A percentile compares a stretch with the other conserved stretches of the same genome.
Evolutionary conservation across 1,140 invertebrate species (phyloP).

Genomic region (Conopomorpha cramerella): DNA sequence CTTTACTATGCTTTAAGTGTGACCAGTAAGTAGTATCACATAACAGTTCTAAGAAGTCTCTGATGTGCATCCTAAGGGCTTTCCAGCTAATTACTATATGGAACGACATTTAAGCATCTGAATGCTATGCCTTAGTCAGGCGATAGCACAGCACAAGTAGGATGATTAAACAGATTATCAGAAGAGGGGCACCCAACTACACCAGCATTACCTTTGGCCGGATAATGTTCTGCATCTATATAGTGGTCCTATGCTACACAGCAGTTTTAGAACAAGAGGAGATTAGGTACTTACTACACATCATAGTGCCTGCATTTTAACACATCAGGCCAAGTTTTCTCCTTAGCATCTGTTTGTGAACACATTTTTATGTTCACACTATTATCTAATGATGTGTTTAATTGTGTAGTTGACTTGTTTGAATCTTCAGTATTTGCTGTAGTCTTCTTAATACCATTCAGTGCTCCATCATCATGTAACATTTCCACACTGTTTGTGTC

Average conservation of each 20-base stretch:
- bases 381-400: constrained; percentile 13
- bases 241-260: too few relatives aligned
- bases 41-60: too few relatives aligned
- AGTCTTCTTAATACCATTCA: neutral
- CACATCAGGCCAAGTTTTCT: constrained; percentile 59
- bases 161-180: too few relatives aligned
- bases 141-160: too few relatives aligned
- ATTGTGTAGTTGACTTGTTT: neutral
- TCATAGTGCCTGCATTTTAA: constrained; percentile 65
- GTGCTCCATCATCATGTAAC: neutral
- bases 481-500: neutral
- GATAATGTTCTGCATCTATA: neutral
- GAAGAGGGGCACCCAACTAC: neutral
- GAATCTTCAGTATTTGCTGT: neutral
- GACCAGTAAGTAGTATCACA: too few relatives aligned
- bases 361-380: constrained; percentile 32
- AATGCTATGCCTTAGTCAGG: too few relatives aligned
- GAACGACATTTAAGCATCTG: too few relatives aligned
- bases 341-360: constrained; percentile 20
- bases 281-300: constrained; percentile 64
- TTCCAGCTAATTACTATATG: too few relatives aligned
- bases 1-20: too few relatives aligned
- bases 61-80: too few relatives aligned
- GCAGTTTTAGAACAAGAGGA: too few relatives aligned
- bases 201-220: neutral